phyloP scores from a whole-genome alignment of 2,888 invertebrate species.

The Odontocerum albicorne region DNA sequence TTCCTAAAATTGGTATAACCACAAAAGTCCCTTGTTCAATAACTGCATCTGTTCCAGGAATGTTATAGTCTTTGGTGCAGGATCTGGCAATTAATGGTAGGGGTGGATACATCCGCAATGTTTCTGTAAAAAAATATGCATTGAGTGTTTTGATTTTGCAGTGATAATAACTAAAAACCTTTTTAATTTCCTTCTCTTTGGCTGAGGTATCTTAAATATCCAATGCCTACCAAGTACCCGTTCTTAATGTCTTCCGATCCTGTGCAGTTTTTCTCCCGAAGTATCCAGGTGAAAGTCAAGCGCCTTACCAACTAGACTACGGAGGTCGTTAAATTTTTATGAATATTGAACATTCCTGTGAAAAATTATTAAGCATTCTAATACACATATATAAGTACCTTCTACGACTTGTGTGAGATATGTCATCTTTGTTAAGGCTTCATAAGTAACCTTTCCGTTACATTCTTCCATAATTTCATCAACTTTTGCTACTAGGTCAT shows the following conservation, averaged over 20 bases:
- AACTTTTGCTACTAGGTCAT: constrained; percentile 48
- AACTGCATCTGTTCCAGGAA: constrained; percentile 37
- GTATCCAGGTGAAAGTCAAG: no score
- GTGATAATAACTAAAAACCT: no score
- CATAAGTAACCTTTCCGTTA: constrained; percentile 48
- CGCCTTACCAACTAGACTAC: no score
- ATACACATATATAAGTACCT: constrained; percentile 45
- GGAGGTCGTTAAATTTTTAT: no score
- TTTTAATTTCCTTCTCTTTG: no score
- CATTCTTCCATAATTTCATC: constrained; percentile 42
- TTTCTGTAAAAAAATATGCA: constrained; percentile 38
- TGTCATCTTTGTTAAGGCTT: constrained; percentile 49
- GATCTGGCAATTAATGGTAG: constrained; percentile 38
- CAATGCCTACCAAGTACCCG: no score
- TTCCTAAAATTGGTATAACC: constrained; percentile 40
- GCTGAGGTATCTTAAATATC: no score
- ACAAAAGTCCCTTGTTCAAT: constrained; percentile 41
- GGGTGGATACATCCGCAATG: constrained; percentile 44
- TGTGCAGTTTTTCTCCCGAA: no score
- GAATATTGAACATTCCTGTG: no score
- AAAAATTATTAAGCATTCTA: no score
- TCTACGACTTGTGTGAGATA: constrained; percentile 51
- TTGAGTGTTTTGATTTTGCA: background rate
- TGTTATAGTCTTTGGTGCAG: constrained; percentile 38
- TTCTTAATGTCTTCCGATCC: no score